Base-by-base conservation (phyloP, 1,140 invertebrate genomes). In the Cydia strobilella region DNA sequence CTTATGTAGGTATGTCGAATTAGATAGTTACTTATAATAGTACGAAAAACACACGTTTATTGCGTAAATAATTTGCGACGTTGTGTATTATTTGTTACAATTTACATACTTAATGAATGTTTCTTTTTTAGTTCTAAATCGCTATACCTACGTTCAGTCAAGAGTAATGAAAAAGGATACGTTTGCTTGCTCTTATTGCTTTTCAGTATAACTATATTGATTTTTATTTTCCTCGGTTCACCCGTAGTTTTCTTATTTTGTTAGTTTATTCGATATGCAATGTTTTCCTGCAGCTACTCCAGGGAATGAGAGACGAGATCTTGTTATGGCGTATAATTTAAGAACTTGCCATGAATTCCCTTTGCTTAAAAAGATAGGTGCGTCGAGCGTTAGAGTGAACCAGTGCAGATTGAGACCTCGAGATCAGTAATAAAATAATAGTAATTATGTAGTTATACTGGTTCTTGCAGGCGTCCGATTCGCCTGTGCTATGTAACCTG, bases 311-410 rank as follows among this genome's bases (percentile, higher is more conserved):
- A 54, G n/a, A 23, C 2, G 20, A 23, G 54, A 23, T 59, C 54
- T 59, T 59, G 54, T 59, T 59, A 59, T 59, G 20, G 20, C 54
- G 20, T 59, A 59, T 59, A 59, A 23, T 59, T 59, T 59, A n/a
- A 59, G 54, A 23, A 59, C 54, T 23, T 18, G 3, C 48, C 6
- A 59, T 59, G 20, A 12, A 59, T 59, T 59, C 54, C n/a, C 20
- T 3, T 23, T 23, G 54, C 54, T 59, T 18, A 51, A 15, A 6
- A 51, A 6, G 0, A 2, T 1, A 18, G 48, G 48, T 0, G 12
- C n/a, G 48, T n/a, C 45, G 3, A 48, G 45, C 0, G 2, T 48
- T 4, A 13, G 45, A 48, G 4, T 5, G 4, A 48, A 48, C 45
- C 45, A 48, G 45, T 39, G 35, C 0, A 39, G 35, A 9, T 39